Conservation (phyloP, 1,140 invertebrate genomes). For the Trichogramma pretiosum region DNA sequence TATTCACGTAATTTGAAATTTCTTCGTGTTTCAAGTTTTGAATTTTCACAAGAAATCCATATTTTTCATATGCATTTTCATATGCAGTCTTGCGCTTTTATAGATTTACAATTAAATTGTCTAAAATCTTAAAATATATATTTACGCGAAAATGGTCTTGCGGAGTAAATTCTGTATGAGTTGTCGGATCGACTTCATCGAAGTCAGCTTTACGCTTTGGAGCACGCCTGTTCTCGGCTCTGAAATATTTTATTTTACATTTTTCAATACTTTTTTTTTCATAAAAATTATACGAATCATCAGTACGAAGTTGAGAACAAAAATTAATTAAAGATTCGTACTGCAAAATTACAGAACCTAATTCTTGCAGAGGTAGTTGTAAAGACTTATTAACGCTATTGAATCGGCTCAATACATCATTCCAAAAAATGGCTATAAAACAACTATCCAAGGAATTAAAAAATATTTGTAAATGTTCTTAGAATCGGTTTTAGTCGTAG, state of each 20-base stretch:
- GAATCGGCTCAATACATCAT: not conserved
- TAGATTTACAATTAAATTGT: too few relatives aligned
- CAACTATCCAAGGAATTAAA: not conserved
- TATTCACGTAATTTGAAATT: not conserved
- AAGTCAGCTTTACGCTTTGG: not conserved
- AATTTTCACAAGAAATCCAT: not conserved
- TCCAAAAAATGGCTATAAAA: conserved; percentile 1
- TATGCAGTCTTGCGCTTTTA: too few relatives aligned
- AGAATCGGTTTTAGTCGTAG: not conserved
- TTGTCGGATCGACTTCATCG: not conserved
- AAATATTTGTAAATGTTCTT: not conserved
- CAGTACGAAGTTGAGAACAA: not conserved
- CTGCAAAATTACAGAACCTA: not conserved
- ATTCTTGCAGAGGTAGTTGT: not conserved
- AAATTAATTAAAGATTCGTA: not conserved
- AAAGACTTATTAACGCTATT: not conserved
- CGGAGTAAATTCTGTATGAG: not conserved
- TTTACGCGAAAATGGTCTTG: not conserved
- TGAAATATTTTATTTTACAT: not conserved
- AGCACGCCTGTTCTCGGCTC: not conserved
- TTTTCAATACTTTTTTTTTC: conserved; percentile 1
- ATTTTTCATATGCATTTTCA: too few relatives aligned
- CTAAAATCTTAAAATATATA: conserved; percentile 2
- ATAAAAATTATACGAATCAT: not conserved
- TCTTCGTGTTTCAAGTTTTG: not conserved